These are phyloP conservation scores for Callocephalon fimbriatum DNA, from an alignment of 2,113 vertebrate genomes.

Conservation along the genomic window DNA sequence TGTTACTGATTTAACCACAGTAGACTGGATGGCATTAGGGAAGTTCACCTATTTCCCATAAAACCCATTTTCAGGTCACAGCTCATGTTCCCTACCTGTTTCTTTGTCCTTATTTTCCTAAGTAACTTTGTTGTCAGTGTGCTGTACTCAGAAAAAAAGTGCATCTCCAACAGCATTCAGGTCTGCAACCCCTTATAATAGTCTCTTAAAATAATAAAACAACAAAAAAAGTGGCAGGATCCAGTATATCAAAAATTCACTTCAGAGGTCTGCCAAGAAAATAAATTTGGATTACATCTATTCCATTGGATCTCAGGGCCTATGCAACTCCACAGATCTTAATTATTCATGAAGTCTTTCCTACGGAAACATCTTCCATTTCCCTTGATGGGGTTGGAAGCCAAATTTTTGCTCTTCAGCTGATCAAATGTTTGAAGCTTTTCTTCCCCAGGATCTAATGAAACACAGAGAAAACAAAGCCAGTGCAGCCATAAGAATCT, in stretches of 20 bases:
- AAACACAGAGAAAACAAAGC: background rate
- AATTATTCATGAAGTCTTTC: background rate
- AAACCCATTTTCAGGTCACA: background rate
- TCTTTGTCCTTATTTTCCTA: background rate
- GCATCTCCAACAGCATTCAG: background rate
- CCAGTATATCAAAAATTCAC: background rate
- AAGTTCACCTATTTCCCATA: background rate
- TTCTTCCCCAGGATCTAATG: background rate
- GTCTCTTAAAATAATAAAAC: background rate
- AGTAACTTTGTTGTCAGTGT: background rate
- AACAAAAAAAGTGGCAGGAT: background rate
- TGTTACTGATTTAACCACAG: background rate
- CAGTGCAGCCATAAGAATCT: background rate
- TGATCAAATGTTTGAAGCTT: accelerated
- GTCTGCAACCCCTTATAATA: background rate
- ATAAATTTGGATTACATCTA: background rate
- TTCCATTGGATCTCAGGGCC: background rate
- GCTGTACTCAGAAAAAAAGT: background rate
- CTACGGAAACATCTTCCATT: background rate
- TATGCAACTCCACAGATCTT: background rate
- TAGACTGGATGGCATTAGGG: background rate
- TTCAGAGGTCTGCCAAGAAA: background rate
- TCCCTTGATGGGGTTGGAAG: background rate
- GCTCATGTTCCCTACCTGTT: background rate
- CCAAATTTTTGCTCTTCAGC: background rate